A percentile compares a stretch with the other conserved stretches of the same genome.
Conservation (phyloP, 2,113 vertebrate genomes). For the Blennius ocellaris region DNA sequence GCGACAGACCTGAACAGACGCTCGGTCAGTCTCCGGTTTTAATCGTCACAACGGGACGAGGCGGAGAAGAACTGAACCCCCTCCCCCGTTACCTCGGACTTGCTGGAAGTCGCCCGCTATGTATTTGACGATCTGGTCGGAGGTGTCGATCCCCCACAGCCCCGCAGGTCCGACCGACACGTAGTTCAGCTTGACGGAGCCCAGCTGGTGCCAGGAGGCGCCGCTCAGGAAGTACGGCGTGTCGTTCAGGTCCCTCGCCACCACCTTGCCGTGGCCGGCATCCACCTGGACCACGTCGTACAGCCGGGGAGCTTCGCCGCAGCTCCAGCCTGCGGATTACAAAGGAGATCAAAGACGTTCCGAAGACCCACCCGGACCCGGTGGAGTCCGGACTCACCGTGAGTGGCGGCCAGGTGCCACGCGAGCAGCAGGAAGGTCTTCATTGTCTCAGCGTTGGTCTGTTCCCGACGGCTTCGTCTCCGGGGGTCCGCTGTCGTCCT, state of each 20-base stretch:
- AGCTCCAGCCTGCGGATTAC: background rate
- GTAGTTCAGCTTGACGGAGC: background rate
- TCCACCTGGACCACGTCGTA: background rate
- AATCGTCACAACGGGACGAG: background rate
- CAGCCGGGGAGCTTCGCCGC: background rate
- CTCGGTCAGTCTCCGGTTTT: too few relatives aligned
- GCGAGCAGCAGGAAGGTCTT: background rate
- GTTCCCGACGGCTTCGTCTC: background rate
- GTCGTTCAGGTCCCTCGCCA: background rate
- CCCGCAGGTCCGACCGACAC: background rate
- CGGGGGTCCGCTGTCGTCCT: background rate
- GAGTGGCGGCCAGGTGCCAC: background rate
- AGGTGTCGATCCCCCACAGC: background rate
- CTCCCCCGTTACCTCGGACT: background rate
- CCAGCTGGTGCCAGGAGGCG: background rate
- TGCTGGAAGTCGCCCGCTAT: background rate
- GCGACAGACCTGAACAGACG: background rate
- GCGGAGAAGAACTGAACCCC: background rate
- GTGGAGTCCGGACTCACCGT: background rate
- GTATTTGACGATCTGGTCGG: background rate
- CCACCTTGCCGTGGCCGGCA: background rate
- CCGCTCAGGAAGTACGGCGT: background rate
- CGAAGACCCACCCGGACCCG: too few relatives aligned
- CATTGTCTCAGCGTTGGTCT: background rate
- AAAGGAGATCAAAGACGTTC: background rate